A percentile compares a stretch with the other conserved stretches of the same genome.
Conservation (phyloP, 2,113 vertebrate species). For the Epinephelus lanceolatus region DNA sequence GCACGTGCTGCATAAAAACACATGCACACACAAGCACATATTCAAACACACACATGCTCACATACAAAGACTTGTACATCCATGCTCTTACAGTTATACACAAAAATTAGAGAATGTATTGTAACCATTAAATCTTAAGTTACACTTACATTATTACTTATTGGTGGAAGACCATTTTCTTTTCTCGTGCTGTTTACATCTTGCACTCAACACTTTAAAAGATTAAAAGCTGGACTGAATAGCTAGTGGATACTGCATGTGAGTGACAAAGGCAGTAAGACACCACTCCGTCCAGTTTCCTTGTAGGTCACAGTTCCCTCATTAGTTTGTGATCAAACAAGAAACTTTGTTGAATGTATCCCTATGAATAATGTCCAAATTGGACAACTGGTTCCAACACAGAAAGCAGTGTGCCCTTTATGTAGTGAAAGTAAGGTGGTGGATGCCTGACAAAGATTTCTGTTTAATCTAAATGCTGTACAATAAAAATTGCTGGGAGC, state of each 20-base stretch:
- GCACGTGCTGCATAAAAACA: constrained; percentile 53
- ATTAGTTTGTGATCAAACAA: neutral
- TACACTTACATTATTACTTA: constrained; percentile 8
- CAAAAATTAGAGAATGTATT: constrained; percentile 26
- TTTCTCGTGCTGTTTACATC: neutral
- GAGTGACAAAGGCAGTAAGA: neutral
- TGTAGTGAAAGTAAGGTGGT: neutral
- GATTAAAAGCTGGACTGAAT: neutral
- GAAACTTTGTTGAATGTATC: neutral
- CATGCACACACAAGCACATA: constrained; percentile 37
- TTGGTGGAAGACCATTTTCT: neutral
- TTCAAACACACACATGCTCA: constrained; percentile 2
- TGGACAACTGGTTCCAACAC: neutral
- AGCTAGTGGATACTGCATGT: neutral
- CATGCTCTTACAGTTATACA: constrained; percentile 10
- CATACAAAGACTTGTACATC: constrained; percentile 4
- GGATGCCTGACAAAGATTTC: no score
- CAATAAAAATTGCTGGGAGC: no score
- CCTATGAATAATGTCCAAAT: neutral
- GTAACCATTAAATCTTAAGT: constrained; percentile 26
- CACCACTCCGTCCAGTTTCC: neutral
- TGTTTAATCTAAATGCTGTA: no score
- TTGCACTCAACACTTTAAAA: neutral
- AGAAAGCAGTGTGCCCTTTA: neutral
- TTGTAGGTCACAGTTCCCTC: neutral